Percentiles rank a stretch among this genome's conserved stretches.
Evolutionary conservation across 2,113 vertebrate genomes (phyloP).

Genomic region (Perognathus longimembris): DNA sequence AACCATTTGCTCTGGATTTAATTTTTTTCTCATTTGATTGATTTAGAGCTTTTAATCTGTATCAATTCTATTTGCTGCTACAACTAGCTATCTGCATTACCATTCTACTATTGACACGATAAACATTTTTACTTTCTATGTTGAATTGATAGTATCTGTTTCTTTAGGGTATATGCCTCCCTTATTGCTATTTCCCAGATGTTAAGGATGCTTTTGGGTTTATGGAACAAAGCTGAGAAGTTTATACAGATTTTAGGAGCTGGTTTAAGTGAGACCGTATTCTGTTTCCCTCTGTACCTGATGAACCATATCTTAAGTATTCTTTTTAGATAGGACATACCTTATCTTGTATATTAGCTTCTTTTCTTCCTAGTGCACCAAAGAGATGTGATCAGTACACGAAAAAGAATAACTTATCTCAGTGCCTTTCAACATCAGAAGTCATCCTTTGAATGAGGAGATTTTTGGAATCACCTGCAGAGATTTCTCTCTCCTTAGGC

Average conservation of each 20-base stretch:
- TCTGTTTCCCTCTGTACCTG: conserved; percentile 9
- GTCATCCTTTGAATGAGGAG: neutral
- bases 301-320: conserved; percentile 5
- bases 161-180: conserved; percentile 25
- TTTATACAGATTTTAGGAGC: conserved; percentile 52
- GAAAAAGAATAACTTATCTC: conserved; percentile 28
- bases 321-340: neutral
- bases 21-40: conserved; percentile 29
- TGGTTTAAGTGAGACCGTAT: conserved; percentile 22
- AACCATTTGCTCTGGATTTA: neutral
- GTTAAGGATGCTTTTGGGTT: conserved; percentile 62
- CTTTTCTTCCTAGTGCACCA: neutral
- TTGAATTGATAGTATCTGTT: conserved; percentile 31
- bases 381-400: neutral
- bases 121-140: neutral
- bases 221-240: conserved; percentile 46
- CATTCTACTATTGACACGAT: neutral
- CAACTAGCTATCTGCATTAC: conserved; percentile 27
- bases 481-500: neutral
- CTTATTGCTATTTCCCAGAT: conserved; percentile 63
- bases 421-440: neutral
- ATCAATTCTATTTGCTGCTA: conserved; percentile 44
- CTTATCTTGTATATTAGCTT: neutral
- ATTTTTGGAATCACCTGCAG: neutral
- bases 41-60: conserved; percentile 47